Percentiles rank a stretch among this genome's conserved stretches.
Evolutionary conservation across 2,113 vertebrate genomes (phyloP).

Genomic region (Cisticola juncidis): DNA sequence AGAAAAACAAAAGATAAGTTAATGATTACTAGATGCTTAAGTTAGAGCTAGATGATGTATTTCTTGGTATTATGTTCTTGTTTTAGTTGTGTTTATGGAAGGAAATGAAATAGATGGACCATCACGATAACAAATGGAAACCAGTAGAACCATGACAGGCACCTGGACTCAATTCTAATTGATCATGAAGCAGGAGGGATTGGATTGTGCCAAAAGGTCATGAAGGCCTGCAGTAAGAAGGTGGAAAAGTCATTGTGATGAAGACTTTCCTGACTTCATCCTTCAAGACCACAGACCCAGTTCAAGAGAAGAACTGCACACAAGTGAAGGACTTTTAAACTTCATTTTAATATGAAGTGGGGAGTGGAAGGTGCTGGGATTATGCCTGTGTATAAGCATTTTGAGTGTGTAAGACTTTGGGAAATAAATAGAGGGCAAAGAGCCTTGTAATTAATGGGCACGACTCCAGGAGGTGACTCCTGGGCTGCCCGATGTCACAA

Average conservation of each 20-base stretch:
- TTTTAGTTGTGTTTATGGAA: background rate
- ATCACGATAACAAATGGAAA: background rate
- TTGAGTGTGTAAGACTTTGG: background rate
- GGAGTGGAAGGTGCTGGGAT: background rate
- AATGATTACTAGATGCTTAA: background rate
- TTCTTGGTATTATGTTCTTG: background rate
- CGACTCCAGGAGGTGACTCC: background rate
- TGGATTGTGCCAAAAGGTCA: background rate
- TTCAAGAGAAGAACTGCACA: background rate
- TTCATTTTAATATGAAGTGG: background rate
- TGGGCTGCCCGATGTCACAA: background rate
- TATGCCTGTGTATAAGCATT: background rate
- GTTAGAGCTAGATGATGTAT: background rate
- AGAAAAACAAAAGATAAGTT: background rate
- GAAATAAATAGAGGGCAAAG: background rate
- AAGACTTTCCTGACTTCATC: background rate
- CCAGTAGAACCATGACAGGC: background rate
- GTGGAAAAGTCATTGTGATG: background rate
- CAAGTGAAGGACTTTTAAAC: background rate
- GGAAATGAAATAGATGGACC: background rate
- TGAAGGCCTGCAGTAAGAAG: background rate
- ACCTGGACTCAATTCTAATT: background rate
- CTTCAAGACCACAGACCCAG: background rate
- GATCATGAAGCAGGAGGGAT: background rate
- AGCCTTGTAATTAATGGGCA: background rate